Percentiles rank a stretch among this genome's conserved stretches.
phyloP scores from a whole-genome alignment of 2,113 vertebrate species.

The Rhombomys opimus region DNA sequence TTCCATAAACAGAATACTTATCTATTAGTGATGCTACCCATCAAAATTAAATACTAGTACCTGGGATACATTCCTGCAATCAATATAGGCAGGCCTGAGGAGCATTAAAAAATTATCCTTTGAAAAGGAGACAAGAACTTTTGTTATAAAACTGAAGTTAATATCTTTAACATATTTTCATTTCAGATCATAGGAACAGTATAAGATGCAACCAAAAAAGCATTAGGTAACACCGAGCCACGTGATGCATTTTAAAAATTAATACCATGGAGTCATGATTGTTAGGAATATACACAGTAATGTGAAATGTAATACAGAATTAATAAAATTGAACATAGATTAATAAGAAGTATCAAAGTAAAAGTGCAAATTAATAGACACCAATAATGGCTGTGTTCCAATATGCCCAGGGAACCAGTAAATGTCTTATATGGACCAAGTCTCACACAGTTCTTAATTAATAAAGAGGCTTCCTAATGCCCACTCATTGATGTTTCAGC shows the following conservation, averaged over 20 bases:
- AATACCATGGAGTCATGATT: background rate
- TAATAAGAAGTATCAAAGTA: background rate
- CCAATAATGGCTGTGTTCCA: background rate
- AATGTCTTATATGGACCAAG: background rate
- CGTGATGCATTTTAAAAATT: background rate
- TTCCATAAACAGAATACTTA: background rate
- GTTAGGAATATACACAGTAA: background rate
- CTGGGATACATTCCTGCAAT: background rate
- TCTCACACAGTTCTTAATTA: background rate
- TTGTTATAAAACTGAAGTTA: background rate
- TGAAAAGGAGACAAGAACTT: background rate
- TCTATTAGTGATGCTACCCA: background rate
- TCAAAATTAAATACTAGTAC: background rate
- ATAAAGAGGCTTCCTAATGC: background rate
- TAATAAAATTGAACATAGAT: background rate
- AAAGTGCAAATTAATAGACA: background rate
- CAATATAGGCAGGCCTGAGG: accelerated
- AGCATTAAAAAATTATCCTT: background rate
- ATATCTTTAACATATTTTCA: background rate
- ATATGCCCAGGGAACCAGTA: background rate
- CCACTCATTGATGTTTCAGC: background rate
- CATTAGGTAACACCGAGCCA: background rate
- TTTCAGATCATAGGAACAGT: background rate
- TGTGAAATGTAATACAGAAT: background rate
- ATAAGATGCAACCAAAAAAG: background rate